Conservation (phyloP, 2,888 invertebrate species). For the Villa cingulata region DNA sequence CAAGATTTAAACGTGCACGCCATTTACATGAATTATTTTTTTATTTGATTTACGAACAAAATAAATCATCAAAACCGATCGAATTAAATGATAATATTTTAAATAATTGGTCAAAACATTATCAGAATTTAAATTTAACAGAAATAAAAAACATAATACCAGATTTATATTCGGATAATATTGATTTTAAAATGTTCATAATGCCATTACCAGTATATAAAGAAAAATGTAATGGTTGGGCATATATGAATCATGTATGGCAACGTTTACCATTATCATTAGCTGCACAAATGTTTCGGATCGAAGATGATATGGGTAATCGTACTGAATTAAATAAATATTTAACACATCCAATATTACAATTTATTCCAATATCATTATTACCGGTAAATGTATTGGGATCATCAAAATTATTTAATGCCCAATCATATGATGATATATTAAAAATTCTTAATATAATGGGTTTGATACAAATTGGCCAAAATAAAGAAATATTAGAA, state of each 20-base stretch:
- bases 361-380: slow-evolving; percentile 48
- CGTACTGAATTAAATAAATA: slow-evolving; percentile 41
- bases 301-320: slow-evolving; percentile 40
- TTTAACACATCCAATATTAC: slow-evolving; percentile 50
- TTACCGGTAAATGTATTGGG: slow-evolving; percentile 34
- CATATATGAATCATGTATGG: slow-evolving; percentile 52
- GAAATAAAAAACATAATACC: slow-evolving; percentile 37
- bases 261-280: slow-evolving; percentile 55
- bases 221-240: slow-evolving; percentile 52
- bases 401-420: not conserved
- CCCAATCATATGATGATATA: slow-evolving; percentile 37
- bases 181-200: slow-evolving; percentile 59
- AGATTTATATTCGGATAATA: slow-evolving; percentile 37
- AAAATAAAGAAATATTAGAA: slow-evolving; percentile 47
- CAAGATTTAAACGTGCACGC: slow-evolving; percentile 54
- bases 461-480: slow-evolving; percentile 55
- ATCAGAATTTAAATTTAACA: slow-evolving; percentile 28
- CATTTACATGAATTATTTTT: slow-evolving; percentile 54
- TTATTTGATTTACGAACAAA: slow-evolving; percentile 48
- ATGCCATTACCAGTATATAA: slow-evolving; percentile 47
- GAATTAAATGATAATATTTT: slow-evolving; percentile 20
- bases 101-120: slow-evolving; percentile 23
- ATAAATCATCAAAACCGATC: slow-evolving; percentile 12
- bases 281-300: slow-evolving; percentile 35
- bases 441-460: slow-evolving; percentile 47